Evolutionary conservation across 2,888 invertebrate species (phyloP), one percentile per base, ranked within the genome.

Genomic region (Cryptophagus acutangulus): DNA sequence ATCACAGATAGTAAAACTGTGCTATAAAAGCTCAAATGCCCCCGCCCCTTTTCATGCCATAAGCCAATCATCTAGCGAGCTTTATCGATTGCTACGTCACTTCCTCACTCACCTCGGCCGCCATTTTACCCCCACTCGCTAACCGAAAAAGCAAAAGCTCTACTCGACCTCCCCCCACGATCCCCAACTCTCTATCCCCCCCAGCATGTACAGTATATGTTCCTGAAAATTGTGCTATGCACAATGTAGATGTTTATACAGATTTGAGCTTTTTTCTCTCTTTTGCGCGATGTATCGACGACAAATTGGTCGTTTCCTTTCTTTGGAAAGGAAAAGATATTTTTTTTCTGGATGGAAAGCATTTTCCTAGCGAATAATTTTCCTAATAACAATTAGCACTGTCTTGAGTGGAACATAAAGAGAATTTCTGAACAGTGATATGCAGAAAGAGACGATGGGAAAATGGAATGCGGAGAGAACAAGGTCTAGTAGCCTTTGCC

Each of bases 31-130:
- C 52, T 49, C 51, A 57, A 28, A 18, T 17, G 36, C 17, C 28
- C 54, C 50, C 57, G 61, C 57, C 62, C 63, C 52, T 54, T 54
- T 53, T 53, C 52, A 54, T 54, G 55, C 54, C 55, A 46, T 57
- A 58, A 58, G 51, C 69, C 69, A 69, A 69, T 69, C 65, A 61
- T 55, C 58, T 58, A 50, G 55, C 57, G 59, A 51, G 63, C 59
- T 58, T 56, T 70, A 70, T 70, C 69, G 70, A 70, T 70, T 69
- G 63, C 58, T 58, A 63, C 66, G 66, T 67, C 67, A 66, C 64
- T 65, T 63, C 61, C 61, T 62, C 58, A 59, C 62, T 63, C 62
- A 62, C 63, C 47, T 50, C 52, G 52, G 65, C 58, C 65, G 66
- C 67, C 67, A 67, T 67, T 65, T 65, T 66, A 62, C 60, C 60